Evolutionary conservation across 2,888 invertebrate genomes (phyloP).

Genomic region (Polymixis flavicincta): DNA sequence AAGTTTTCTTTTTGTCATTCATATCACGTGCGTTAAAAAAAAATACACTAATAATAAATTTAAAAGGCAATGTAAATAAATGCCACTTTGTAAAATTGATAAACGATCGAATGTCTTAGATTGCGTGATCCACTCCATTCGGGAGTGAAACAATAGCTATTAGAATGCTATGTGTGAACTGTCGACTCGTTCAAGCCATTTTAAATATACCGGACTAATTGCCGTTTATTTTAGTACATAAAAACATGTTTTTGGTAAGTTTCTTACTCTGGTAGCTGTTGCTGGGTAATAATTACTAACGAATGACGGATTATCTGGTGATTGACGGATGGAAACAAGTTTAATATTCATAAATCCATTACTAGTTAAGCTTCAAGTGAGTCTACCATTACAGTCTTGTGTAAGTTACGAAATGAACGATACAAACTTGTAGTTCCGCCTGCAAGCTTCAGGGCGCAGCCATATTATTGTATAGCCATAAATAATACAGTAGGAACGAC

Average conservation of each 20-base stretch:
- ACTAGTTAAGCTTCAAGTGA: background rate
- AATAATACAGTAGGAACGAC: constrained; percentile 57
- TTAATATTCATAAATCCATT: constrained; percentile 15
- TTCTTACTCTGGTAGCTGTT: constrained; percentile 28
- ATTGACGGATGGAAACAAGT: constrained; percentile 12
- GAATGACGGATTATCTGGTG: background rate
- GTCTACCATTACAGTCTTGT: constrained; percentile 14
- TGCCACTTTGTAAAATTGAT: constrained; percentile 48
- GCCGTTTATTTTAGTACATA: constrained; percentile 56
- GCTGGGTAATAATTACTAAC: constrained; percentile 35
- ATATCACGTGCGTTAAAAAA: constrained; percentile 30
- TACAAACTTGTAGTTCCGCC: constrained; percentile 30
- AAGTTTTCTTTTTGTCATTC: background rate
- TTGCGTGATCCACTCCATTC: constrained; percentile 54
- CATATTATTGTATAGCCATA: constrained; percentile 58
- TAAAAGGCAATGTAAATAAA: constrained; percentile 37
- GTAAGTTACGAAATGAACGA: constrained; percentile 13
- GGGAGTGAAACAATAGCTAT: constrained; percentile 48
- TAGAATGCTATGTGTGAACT: constrained; percentile 60
- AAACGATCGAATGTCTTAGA: constrained; percentile 37
- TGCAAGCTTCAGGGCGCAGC: constrained; percentile 39
- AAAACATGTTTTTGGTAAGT: constrained; percentile 32
- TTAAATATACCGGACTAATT: constrained; percentile 46
- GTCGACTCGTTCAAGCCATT: constrained; percentile 38
- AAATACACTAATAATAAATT: constrained; percentile 9